Evolutionary conservation across 2,888 invertebrate genomes (phyloP), one percentile per base, ranked within the genome.

Genomic region (Sipunculus nudus): DNA sequence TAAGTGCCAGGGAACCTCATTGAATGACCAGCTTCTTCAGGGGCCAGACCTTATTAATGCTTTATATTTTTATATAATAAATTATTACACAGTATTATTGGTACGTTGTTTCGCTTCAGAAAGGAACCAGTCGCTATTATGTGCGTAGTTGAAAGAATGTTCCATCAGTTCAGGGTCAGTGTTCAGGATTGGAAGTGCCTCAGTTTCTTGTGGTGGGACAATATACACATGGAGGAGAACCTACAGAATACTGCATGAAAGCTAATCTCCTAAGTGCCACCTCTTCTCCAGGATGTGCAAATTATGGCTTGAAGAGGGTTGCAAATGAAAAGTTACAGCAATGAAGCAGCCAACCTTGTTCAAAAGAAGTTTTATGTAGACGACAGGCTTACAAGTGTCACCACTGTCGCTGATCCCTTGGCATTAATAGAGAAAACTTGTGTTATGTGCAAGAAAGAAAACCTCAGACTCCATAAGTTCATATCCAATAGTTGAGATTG

Each of bases 381-480:
- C 32, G 67, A 68, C 45, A 62, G 66, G 13, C 35, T 65, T n/a
- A 59, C 43, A 19, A 57, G 58, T 19, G 59, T 59, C 10, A n/a
- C 35, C 10, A 38, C 35, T 21, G 57, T 25, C 16, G 35, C 56
- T 0, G 23, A 38, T n/a, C 59, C 63, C 0, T 25, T 41, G n/a
- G 40, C 40, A 6, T 31, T 69, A 38, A 48, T 64, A 2, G 5
- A 41, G 28, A 28, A 52, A 25, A 19, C 46, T n/a, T 29, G 41
- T 47, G 28, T 28, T 3, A 31, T 66, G 39, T 55, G 59, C 23
- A 52, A 28, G 3, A 45, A 53, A 35, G 69, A 62, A 10, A 61
- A 63, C 4, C 5, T 70, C 59, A 31, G 56, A 4, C 40, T 72
- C 1, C 45, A 59, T 31, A 68, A 71, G 41, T 71, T 68, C 59